Percentiles rank a stretch among this genome's conserved stretches.
These are phyloP conservation scores for Drosophila nebulosa DNA, from an alignment of 1,140 invertebrate species.

Conservation along the genomic window DNA sequence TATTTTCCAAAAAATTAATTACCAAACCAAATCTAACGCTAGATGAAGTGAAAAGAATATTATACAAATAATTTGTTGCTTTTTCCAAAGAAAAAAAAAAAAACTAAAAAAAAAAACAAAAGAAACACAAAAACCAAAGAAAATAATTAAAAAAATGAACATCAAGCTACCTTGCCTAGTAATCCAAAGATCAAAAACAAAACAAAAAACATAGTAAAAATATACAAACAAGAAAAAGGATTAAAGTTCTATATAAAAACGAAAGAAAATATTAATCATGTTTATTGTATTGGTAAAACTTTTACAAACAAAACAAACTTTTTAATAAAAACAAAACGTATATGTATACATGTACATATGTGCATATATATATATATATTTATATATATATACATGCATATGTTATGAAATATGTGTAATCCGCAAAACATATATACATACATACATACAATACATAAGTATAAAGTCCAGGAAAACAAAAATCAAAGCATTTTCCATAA, in stretches of 20 bases:
- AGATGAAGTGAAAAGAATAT: constrained; percentile 11
- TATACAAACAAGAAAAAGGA: constrained; percentile 52
- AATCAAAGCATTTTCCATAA: constrained; percentile 28
- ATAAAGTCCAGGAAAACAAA: not conserved
- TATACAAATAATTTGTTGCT: not conserved
- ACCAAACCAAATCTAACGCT: constrained; percentile 30
- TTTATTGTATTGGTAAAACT: constrained; percentile 71
- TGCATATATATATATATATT: constrained; percentile 17
- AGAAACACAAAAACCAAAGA: constrained; percentile 25
- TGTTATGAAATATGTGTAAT: not conserved
- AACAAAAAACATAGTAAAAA: constrained; percentile 57
- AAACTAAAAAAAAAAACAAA: constrained; percentile 31
- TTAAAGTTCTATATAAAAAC: constrained; percentile 11
- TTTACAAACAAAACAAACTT: constrained; percentile 46
- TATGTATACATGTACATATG: constrained; percentile 10
- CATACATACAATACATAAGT: not conserved
- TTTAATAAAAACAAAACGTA: constrained; percentile 44
- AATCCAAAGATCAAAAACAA: constrained; percentile 67
- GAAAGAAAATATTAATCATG: constrained; percentile 58
- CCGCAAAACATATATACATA: constrained; percentile 11
- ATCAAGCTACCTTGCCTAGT: constrained; percentile 71
- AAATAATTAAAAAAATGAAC: constrained; percentile 46
- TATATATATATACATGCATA: not conserved
- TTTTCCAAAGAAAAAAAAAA: constrained; percentile 1
- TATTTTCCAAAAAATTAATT: constrained; percentile 62